Base-by-base conservation (phyloP, 2,888 invertebrate species). In the Blastobasis adustella region DNA sequence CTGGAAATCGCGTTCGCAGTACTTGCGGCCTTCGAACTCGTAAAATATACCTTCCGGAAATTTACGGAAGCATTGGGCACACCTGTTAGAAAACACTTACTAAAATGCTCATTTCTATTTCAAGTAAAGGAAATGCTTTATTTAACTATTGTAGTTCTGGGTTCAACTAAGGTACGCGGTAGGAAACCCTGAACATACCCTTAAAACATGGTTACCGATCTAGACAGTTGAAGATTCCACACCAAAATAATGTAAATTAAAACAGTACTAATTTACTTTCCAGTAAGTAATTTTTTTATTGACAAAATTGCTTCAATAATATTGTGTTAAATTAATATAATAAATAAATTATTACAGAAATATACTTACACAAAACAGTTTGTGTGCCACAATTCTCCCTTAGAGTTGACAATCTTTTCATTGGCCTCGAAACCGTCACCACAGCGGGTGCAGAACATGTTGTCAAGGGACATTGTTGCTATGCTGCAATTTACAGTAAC, bases 1-100 rank as follows among this genome's bases (percentile, higher is more conserved):
- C 82, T 99, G 98, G 77, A 99, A 99, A 82, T 99, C 99, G 76
- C 98, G 96, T 84, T 99, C 98, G 73, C 99, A 99, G 79, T 99
- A 99, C 82, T 99, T 99, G 59, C 99, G 92, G 0, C 98, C 98
- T 82, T 99, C 99, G 79, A 98, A 99, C 89, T 99, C 99, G 80
- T 98, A 99, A 80, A 98, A 99, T 47, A 98, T 93, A 50, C 98
- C 98, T 74, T 99, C 98, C 55, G 96, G 97, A 76, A 99, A 99
- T 46, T 97, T 95, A 55, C 98, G 95, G 84, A 99, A 99, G 78
- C 99, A 99, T 88, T 99, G 99, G 1, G 98, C 98, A 84, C 99
- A 99, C 37, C 98, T 96, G 67, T 49, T 64, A 65, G 49, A 49
- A 52, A 47, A 46, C 36, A n/a, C n/a, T n/a, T 36, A 49, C 40